Base-by-base conservation (phyloP, 2,797 vertebrate species). In the Orientallactaga sibirica region DNA sequence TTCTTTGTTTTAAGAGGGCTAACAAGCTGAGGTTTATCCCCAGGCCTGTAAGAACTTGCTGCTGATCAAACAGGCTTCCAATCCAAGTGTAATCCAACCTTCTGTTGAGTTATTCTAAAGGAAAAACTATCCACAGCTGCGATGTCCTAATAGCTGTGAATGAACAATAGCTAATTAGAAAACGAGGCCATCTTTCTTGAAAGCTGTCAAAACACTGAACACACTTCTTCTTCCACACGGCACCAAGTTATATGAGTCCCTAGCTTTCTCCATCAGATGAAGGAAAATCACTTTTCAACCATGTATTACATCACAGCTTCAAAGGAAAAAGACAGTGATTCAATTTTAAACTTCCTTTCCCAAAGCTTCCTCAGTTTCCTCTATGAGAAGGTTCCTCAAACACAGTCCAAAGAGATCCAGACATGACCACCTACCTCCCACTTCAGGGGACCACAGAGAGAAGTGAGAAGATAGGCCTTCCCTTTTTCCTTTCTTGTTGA, bases 151-250 rank as follows among this genome's bases (percentile, higher is more conserved):
- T 95, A 97, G 96, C 96, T 97, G 87, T 92, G 93, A 95, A 86
- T 25, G 68, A 96, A 97, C 94, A 96, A 96, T 95, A 82, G 92
- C 73, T 86, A 95, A 96, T 97, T 95, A 96, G 88, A 94, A 70
- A 94, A 90, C 86, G 87, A 90, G 73, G 74, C 84, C 70, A 68
- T 94, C 75, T 95, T 95, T 90, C 85, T 64, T 75, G n/a, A 81
- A 94, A 96, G 75, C 83, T 52, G 94, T 76, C 76, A 71, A 88
- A 96, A 97, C 86, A 78, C 88, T 89, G 48, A 33, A 92, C 80
- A 93, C 90, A 91, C 83, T 25, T 70, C 71, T 92, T 92, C 74
- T 62, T 74, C n/a, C 86, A 83, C 66, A 93, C 24, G 37, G 64
- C 12, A 58, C 62, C 24, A 7, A 61, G 29, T 76, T 87, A 91